phyloP scores from a whole-genome alignment of 2,888 invertebrate genomes.

The Trimorus sp. region DNA sequence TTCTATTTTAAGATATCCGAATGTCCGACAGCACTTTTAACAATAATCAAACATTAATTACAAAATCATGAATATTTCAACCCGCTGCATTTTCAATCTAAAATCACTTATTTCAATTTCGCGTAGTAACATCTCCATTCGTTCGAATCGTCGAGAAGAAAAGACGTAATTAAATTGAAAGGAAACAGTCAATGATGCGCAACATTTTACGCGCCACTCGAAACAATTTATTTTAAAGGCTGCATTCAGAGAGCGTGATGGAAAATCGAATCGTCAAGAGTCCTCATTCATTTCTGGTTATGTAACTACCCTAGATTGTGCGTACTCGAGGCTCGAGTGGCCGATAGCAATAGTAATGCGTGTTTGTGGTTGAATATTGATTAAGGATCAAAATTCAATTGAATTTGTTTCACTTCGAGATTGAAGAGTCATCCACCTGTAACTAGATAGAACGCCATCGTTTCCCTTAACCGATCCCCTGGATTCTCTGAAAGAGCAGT shows the following conservation, averaged over 20 bases:
- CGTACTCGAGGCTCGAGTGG: conserved; percentile 46
- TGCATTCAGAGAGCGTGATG: conserved; percentile 26
- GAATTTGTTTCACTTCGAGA: conserved; percentile 58
- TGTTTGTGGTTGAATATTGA: conserved; percentile 64
- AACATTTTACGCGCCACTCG: conserved; percentile 17
- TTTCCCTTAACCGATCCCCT: conserved; percentile 48
- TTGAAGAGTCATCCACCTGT: conserved; percentile 49
- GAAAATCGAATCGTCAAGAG: conserved; percentile 48
- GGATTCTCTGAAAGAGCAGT: conserved; percentile 46
- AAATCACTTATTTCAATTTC: too few species aligned
- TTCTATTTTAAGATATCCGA: too few species aligned
- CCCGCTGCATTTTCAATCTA: too few species aligned
- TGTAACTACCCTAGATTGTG: conserved; percentile 57
- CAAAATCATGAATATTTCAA: too few species aligned
- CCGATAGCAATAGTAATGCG: conserved; percentile 61
- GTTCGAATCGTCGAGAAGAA: too few species aligned
- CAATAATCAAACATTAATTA: too few species aligned
- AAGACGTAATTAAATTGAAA: conserved; percentile 4
- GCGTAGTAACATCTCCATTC: too few species aligned
- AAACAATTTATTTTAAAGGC: conserved; percentile 38
- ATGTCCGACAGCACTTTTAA: too few species aligned
- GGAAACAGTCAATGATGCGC: conserved; percentile 22
- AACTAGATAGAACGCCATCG: conserved; percentile 59
- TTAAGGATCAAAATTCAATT: conserved; percentile 64
- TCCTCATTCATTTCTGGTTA: conserved; percentile 50